Base-by-base conservation (phyloP, 2,888 invertebrate genomes). In the Nesidiocoris tenuis region DNA sequence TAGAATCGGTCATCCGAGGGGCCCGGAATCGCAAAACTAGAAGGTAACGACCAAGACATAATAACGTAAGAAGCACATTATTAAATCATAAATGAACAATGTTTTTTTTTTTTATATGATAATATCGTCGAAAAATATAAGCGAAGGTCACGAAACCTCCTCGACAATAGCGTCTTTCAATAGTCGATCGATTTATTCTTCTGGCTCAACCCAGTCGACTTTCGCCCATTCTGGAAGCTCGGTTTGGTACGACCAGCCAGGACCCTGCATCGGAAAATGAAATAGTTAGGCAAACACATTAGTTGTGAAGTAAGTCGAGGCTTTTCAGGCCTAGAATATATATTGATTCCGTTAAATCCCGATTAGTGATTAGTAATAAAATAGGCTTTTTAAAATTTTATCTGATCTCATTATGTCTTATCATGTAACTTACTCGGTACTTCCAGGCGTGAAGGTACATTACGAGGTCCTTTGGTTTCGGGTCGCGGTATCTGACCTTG, bases 401-500 rank as follows among this genome's bases (percentile, higher is more conserved):
- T n/a, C n/a, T n/a, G n/a, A n/a, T n/a, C n/a, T n/a, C n/a, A n/a
- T n/a, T n/a, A n/a, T n/a, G n/a, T n/a, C n/a, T n/a, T n/a, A n/a
- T n/a, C n/a, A n/a, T n/a, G n/a, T n/a, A n/a, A 65, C 83, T 83
- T 83, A 92, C 92, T 88, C 90, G 90, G 84, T 95, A 95, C 82
- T 93, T 93, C 93, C 94, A 94, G 25, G 97, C 97, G 85, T 98
- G 98, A 61, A 98, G 88, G 85, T 95, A 98, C 94, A 98, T 95
- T 80, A 96, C 91, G 77, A 98, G 88, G 84, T 97, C 95, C 80
- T 92, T 89, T 0, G 95, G 94, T 79, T 92, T 90, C 0, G 98
- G 97, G 84, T 98, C 97, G 79, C 93, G 87, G 86, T 94, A 96
- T 77, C 93, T 88, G 76, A 94, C 92, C 84, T 94, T 94, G 85